phyloP scores from a whole-genome alignment of 1,140 invertebrate genomes.

The Archivesica marissinica region DNA sequence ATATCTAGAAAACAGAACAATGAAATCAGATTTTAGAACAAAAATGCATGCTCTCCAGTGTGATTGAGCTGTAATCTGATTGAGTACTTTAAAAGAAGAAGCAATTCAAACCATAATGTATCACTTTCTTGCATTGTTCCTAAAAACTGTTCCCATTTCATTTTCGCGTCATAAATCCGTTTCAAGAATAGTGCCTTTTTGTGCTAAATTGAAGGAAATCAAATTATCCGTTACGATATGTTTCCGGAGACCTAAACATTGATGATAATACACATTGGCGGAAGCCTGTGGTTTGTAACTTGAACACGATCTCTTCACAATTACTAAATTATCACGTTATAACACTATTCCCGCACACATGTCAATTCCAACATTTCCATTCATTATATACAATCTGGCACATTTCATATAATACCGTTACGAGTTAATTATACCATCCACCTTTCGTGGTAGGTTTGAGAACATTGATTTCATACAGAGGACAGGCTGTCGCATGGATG shows the following conservation, averaged over 20 bases:
- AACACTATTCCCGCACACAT: neutral
- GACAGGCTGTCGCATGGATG: neutral
- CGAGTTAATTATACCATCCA: slow-evolving; percentile 16
- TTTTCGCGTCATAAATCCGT: neutral
- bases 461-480: slow-evolving; percentile 21
- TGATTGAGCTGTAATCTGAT: neutral
- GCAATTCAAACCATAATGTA: no score
- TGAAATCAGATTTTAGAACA: neutral
- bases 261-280: neutral
- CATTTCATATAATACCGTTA: slow-evolving; percentile 8
- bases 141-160: neutral
- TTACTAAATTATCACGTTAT: slow-evolving; percentile 21
- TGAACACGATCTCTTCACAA: neutral
- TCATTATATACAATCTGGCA: slow-evolving; percentile 21
- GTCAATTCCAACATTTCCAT: neutral
- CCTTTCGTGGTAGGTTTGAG: slow-evolving; percentile 7
- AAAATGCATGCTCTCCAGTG: neutral
- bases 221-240: neutral
- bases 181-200: neutral
- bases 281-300: neutral
- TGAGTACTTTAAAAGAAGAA: no score
- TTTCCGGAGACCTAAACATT: neutral
- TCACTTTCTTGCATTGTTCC: neutral
- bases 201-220: neutral
- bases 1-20: no score